Base-by-base conservation (phyloP, 2,113 vertebrate genomes). In the Chamaetylas fuelleborni region DNA sequence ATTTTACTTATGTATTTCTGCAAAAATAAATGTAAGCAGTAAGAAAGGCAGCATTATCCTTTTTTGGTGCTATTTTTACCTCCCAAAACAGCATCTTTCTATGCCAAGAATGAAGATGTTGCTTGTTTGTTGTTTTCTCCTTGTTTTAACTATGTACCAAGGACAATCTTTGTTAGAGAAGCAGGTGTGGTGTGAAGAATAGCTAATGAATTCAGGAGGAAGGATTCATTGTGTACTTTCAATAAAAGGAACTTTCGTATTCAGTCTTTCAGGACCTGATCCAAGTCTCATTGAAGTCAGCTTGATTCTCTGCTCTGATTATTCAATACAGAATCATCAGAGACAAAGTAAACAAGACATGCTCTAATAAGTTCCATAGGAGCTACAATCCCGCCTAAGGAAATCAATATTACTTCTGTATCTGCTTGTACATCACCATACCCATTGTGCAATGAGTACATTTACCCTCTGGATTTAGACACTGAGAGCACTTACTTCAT, bases 231-330 rank as follows among this genome's bases (percentile, higher is more conserved):
- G 85, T 87, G 60, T 62, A 65, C 88, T 86, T 74, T 73, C 51
- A 92, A 81, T 78, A 85, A 92, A 93, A 95, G 29, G 26, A 94
- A 40, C 88, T 38, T 94, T 97, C 51, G 81, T 94, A 81, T 79
- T 91, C 91, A 87, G 86, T 56, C 57, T 86, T 90, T 94, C 79
- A 95, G 78, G 86, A 93, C 53, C 40, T 6, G 6, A 58, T 91
- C 58, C 77, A 95, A 91, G 57, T 79, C 61, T 86, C 56, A 86
- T 9, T 90, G 78, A 95, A 94, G 71, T 90, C 47, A 86, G 76
- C 86, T 76, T 85, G 87, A 91, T 85, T 94, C 87, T 88, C 83
- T 82, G 53, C 78, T 77, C 82, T 87, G 87, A 86, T 91, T 93
- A 86, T 84, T 95, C 86, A 87, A 66, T 87, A 92, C 42, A 58